phyloP scores from a whole-genome alignment of 2,888 invertebrate genomes.

The Trachelus iudaicus region DNA sequence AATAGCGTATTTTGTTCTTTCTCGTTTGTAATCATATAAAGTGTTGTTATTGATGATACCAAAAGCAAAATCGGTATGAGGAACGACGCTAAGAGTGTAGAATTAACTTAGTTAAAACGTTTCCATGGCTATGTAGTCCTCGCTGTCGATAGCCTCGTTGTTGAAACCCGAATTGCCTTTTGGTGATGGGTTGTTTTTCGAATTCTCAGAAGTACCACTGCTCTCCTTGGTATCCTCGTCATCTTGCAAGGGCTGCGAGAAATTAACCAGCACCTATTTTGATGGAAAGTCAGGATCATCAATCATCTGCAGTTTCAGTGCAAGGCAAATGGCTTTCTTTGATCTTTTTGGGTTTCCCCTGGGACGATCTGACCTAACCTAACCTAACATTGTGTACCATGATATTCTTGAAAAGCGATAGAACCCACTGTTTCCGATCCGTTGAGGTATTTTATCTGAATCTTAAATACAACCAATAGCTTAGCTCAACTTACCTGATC shows the following conservation, averaged over 20 bases:
- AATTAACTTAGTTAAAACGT: not conserved
- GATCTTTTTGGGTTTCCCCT: not conserved
- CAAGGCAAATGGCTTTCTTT: not conserved
- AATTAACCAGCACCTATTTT: not conserved
- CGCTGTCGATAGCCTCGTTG: not conserved
- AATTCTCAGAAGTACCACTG: not conserved
- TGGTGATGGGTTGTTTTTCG: not conserved
- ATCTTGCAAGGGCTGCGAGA: not conserved
- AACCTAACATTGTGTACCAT: not conserved
- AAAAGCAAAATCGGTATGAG: not conserved
- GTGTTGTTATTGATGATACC: not conserved
- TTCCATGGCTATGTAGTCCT: not conserved
- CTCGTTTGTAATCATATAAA: not conserved
- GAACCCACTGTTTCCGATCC: too few relatives aligned
- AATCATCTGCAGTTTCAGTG: not conserved
- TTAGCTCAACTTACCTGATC: conserved; percentile 67
- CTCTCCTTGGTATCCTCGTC: not conserved
- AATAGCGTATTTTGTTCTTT: not conserved
- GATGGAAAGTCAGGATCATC: not conserved
- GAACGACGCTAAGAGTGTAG: not conserved
- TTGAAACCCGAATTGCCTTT: not conserved
- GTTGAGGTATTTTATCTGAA: too few relatives aligned
- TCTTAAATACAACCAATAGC: not conserved
- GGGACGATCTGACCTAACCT: not conserved
- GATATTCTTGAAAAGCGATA: not conserved